phyloP scores from a whole-genome alignment of 1,140 invertebrate species.

The Sitodiplosis mosellana region DNA sequence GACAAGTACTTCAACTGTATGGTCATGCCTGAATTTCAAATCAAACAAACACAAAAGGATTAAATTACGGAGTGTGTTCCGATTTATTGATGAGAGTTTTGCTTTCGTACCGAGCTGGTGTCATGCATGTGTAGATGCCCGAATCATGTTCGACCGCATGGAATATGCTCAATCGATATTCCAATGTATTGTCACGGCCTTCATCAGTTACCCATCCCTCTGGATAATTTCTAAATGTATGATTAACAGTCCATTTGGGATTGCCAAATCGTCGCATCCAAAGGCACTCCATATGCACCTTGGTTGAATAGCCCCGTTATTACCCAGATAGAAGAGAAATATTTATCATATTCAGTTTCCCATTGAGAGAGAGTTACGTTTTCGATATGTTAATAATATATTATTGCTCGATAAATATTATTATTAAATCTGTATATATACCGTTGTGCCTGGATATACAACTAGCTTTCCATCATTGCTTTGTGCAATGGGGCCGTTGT shows the following conservation, averaged over 20 bases:
- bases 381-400: too few species aligned
- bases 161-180: constrained; percentile 63
- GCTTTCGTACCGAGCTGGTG: constrained; percentile 59
- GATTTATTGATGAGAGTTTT: too few species aligned
- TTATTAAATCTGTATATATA: too few species aligned
- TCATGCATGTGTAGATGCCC: constrained; percentile 61
- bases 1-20: constrained; percentile 61
- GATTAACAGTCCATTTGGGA: constrained; percentile 64
- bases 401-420: too few species aligned
- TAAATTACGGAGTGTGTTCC: too few species aligned
- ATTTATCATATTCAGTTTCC: too few species aligned
- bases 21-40: too few species aligned
- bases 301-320: too few species aligned
- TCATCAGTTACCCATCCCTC: constrained; percentile 70
- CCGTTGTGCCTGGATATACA: constrained; percentile 63
- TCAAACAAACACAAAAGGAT: too few species aligned
- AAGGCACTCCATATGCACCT: constrained; percentile 74
- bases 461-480: constrained; percentile 68
- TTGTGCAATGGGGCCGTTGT: constrained; percentile 64
- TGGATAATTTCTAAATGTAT: constrained; percentile 49
- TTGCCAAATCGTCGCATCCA: constrained; percentile 69
- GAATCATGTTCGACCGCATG: constrained; percentile 61
- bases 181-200: constrained; percentile 53
- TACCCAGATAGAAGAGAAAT: too few species aligned
- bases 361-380: too few species aligned